Base-by-base conservation (phyloP, 2,797 vertebrate genomes). In the Myotis daubentonii region DNA sequence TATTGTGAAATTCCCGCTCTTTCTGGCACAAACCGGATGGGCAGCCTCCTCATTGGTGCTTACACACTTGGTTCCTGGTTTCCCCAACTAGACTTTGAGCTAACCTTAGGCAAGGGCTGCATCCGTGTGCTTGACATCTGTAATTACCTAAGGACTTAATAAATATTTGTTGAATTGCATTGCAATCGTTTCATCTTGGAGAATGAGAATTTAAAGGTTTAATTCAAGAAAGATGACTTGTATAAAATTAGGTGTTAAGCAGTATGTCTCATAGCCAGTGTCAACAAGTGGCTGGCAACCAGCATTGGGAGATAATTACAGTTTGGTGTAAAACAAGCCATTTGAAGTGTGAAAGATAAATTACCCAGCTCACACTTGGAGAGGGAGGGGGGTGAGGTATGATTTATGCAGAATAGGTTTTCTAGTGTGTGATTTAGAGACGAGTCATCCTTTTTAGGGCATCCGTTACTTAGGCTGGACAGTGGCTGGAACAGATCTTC, bases 291-390 rank as follows among this genome's bases (percentile, higher is more conserved):
- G 65, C 85, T 92, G 89, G 70, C 25, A 33, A 65, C 87, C 36
- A 79, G 76, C 68, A 38, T 65, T 86, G 65, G 87, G 38, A 83
- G 38, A 49, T 94, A 89, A 88, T 94, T 90, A 88, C 38, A 36
- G 8, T 91, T 93, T 86, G 57, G 65, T 94, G 28, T 88, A 92
- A 94, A 96, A 90, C 72, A 84, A 91, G 80, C 84, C 53, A 51
- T 93, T 79, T 85, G 92, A 95, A 90, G 85, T 95, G 60, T 95
- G 93, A 87, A 92, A 94, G 91, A 94, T 94, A 90, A 87, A 92
- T 95, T 68, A 84, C 53, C 80, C 53, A 71, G 76, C 65, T 96
- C 74, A 80, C 68, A 36, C 92, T 74, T 90, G 78, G 55, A 92
- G 76, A 30, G 66, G 53, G 53, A 20, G 57, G 49, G 66, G 41